Evolutionary conservation across 2,888 invertebrate genomes (phyloP), one percentile per base, ranked within the genome.

Genomic region (Lagria hirta): DNA sequence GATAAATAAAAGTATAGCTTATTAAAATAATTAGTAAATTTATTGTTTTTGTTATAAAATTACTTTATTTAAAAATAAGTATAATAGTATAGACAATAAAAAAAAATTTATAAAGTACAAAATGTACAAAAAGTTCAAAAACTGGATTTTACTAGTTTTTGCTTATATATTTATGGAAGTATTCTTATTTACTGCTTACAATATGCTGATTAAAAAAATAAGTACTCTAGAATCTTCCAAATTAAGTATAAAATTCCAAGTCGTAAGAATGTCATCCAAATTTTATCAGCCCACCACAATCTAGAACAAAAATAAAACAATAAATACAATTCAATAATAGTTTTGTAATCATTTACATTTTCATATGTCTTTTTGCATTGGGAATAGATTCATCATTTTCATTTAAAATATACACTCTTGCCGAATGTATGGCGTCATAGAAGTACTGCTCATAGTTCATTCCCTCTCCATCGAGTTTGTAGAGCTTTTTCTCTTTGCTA

Each of bases 361-460:
- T 81, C 82, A 88, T 84, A 54, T 89, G 88, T 27, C 85, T 75
- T 49, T 79, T 78, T 2, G 90, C 90, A 0, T 85, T 83, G 1
- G 89, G 88, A 10, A 92, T 70, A 0, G 86, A 83, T 14, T 86
- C 84, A 15, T 88, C 86, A 2, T 77, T 75, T 59, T 93, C 93
- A 53, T 91, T 89, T 1, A 94, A 73, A 41, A 93, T 83, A 60
- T 81, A 88, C 28, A 83, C 70, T 15, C 93, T 78, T 1, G 90
- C 86, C 0, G 91, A 83, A 50, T 82, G 74, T 43, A 88, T 82
- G 68, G 92, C 92, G 59, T 84, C 79, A 54, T 87, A 86, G 60
- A 94, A 86, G 63, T 93, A 94, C 1, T 80, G 78, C 8, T 81
- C 75, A 65, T 92, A 80, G 63, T 91, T 81, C 61, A 93, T 63